Conservation (phyloP, 2,888 invertebrate species). For the Germaria angustata region DNA sequence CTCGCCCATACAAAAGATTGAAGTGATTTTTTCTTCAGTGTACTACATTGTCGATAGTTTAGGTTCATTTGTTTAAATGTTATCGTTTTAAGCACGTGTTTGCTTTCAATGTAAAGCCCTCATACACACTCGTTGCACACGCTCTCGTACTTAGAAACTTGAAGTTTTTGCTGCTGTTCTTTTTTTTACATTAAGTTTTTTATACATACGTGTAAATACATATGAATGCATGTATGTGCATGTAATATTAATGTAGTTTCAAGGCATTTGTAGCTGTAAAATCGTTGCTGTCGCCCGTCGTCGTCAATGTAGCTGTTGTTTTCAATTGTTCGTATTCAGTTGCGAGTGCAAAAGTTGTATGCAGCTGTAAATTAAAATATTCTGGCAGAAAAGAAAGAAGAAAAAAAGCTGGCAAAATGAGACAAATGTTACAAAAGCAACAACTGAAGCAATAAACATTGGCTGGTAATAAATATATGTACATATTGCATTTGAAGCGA, state of each 20-base stretch:
- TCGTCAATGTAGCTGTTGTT: slow-evolving; percentile 6
- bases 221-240: background rate
- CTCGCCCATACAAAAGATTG: too few relatives aligned
- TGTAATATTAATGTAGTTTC: background rate
- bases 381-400: slow-evolving; percentile 45
- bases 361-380: slow-evolving; percentile 67
- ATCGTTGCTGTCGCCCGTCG: background rate
- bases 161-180: background rate
- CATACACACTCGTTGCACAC: slow-evolving; percentile 22
- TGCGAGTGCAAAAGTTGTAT: slow-evolving; percentile 53
- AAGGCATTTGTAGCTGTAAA: slow-evolving; percentile 42
- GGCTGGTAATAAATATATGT: too few relatives aligned
- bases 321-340: slow-evolving; percentile 3
- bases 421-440: slow-evolving; percentile 45
- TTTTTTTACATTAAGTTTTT: background rate
- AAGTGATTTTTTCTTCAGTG: slow-evolving; percentile 28
- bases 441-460: slow-evolving; percentile 6
- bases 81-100: slow-evolving; percentile 66
- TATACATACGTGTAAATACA: background rate
- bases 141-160: background rate
- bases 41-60: slow-evolving; percentile 21
- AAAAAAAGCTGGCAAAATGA: slow-evolving; percentile 45
- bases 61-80: slow-evolving; percentile 51
- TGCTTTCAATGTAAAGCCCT: slow-evolving; percentile 62
- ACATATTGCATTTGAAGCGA: too few relatives aligned